phyloP scores from a whole-genome alignment of 37 sponge, comb jelly and placozoan genomes.

The Amphimedon queenslandica region DNA sequence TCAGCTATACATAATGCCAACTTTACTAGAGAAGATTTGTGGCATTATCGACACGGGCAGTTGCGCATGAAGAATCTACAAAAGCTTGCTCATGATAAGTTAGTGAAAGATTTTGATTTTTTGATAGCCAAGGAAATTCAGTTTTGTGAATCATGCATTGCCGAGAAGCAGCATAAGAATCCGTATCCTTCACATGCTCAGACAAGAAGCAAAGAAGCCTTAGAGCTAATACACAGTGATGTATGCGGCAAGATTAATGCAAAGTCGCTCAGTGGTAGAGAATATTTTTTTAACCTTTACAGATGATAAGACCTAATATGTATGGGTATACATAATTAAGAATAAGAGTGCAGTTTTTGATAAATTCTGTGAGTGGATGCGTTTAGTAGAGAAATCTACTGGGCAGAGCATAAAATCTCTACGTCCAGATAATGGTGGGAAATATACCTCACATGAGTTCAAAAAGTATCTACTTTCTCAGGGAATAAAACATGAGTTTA shows the following conservation, averaged over 20 bases:
- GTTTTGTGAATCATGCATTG: slow-evolving; percentile 28
- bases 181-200: slow-evolving; percentile 22
- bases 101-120: slow-evolving; percentile 52
- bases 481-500: slow-evolving; percentile 57
- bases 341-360: slow-evolving; percentile 48
- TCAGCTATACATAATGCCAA: not conserved
- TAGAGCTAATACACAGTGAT: slow-evolving; percentile 50
- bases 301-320: slow-evolving; percentile 65
- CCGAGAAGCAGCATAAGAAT: slow-evolving; percentile 49
- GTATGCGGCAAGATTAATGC: slow-evolving; percentile 52
- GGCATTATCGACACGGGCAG: slow-evolving; percentile 61
- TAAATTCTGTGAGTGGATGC: slow-evolving; percentile 55
- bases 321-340: slow-evolving; percentile 56
- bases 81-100: slow-evolving; percentile 17
- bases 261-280: slow-evolving; percentile 53
- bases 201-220: slow-evolving; percentile 26
- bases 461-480: slow-evolving; percentile 26
- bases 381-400: slow-evolving; percentile 41
- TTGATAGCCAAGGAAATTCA: slow-evolving; percentile 20
- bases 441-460: slow-evolving; percentile 44
- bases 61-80: slow-evolving; percentile 22
- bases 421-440: slow-evolving; percentile 47
- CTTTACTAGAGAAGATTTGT: slow-evolving; percentile 27
- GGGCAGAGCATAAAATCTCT: slow-evolving; percentile 44
- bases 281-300: slow-evolving; percentile 62